Evolutionary conservation across 2,888 invertebrate species (phyloP).

Genomic region (Sympetrum striolatum): DNA sequence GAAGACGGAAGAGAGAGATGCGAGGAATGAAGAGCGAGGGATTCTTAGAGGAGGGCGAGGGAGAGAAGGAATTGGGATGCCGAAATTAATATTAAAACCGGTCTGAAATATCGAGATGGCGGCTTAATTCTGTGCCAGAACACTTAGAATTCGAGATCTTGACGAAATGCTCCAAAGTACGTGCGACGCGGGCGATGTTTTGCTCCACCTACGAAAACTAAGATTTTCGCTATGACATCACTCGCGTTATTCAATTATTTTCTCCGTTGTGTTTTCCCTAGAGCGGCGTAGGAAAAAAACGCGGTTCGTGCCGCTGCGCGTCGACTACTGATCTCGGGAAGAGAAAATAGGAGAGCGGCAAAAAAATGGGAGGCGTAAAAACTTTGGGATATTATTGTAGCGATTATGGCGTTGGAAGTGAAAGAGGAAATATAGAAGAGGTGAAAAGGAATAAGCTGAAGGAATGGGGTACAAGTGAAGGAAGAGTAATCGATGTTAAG

Average conservation of each 20-base stretch:
- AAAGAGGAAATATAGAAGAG: constrained; percentile 46
- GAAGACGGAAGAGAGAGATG: background rate
- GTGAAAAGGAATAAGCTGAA: constrained; percentile 40
- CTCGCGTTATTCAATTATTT: too few species aligned
- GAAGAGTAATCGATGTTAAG: background rate
- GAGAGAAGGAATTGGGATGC: background rate
- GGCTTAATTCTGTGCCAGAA: background rate
- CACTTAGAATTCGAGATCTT: background rate
- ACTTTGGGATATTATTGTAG: constrained; percentile 46
- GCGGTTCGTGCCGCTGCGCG: too few species aligned
- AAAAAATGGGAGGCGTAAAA: background rate
- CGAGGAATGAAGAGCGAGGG: constrained; percentile 4
- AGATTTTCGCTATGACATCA: too few species aligned
- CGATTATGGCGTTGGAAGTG: constrained; percentile 46
- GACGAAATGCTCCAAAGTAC: background rate
- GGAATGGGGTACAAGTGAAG: background rate
- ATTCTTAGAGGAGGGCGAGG: background rate
- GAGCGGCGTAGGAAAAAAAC: too few species aligned
- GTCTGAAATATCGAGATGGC: background rate
- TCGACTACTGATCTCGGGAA: background rate
- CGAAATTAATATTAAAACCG: background rate
- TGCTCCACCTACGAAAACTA: too few species aligned
- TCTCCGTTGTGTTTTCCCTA: too few species aligned
- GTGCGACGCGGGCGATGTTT: too few species aligned
- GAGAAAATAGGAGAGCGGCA: background rate